Evolutionary conservation across 2,797 vertebrate genomes (phyloP), one percentile per base, ranked within the genome.

Genomic region (Falco concolor): DNA sequence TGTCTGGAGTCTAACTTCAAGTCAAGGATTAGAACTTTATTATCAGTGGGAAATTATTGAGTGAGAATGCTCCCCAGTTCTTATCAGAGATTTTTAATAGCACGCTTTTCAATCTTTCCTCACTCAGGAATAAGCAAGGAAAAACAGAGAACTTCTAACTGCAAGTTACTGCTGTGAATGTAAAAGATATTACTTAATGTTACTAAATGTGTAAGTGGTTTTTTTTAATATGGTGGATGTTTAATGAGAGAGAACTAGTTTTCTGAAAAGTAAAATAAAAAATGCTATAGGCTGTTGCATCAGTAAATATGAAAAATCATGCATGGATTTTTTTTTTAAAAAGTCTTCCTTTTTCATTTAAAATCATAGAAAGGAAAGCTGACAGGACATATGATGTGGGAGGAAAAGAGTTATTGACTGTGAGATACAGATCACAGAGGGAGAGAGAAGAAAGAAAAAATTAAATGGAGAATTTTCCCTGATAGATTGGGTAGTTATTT

Each of bases 371-470:
- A 64, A 76, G 79, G 47, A 93, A 87, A 82, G 28, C 54, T 96
- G 92, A 73, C 63, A 79, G 36, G 24, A 52, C 9, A 45, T 89
- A 53, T 24, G 38, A 93, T 50, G 12, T 50, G 40, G 57, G 42
- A 95, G 20, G 56, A 88, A 93, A 94, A 91, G 81, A 74, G 8
- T 94, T 93, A 96, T 45, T 93, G 79, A 88, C 50, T 93, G 28
- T 79, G 75, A 96, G 54, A 84, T 89, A 32, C 21, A 96, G 74
- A 97, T 53, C 52, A 84, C 34, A 87, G 75, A 83, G 27, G 25
- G 38, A 89, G 32, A 94, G 17, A 81, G n/a, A 79, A 63, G 70
- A 96, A 95, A 92, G 67, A 70, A 84, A 84, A 91, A 96, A 92
- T 65, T 84, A 97, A 94, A 90, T 67, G 27, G 81, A 88, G 77